Percentiles rank a stretch among this genome's conserved stretches.
phyloP scores from a whole-genome alignment of 2,888 invertebrate species.

The Aporophyla nigra region DNA sequence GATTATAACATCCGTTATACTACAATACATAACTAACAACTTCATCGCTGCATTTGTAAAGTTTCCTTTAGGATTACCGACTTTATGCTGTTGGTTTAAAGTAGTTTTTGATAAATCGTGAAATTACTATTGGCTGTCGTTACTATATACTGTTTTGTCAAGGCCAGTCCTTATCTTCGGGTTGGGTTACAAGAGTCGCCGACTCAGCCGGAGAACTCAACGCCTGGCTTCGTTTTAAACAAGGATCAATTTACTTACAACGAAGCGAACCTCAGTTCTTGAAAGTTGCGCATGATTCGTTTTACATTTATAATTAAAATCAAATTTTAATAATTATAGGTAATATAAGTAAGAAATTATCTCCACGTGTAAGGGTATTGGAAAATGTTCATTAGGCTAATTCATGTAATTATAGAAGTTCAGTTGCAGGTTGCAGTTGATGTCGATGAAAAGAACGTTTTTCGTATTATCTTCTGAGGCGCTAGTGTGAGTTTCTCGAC shows the following conservation, averaged over 20 bases:
- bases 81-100: conserved; percentile 46
- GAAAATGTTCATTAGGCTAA: background rate
- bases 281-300: conserved; percentile 38
- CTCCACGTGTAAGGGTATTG: background rate
- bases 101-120: conserved; percentile 59
- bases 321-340: background rate
- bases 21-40: conserved; percentile 62
- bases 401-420: background rate
- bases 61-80: conserved; percentile 35
- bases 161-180: conserved; percentile 83
- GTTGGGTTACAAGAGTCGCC: conserved; percentile 85
- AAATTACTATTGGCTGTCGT: conserved; percentile 49
- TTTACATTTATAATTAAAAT: conserved; percentile 2
- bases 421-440: background rate
- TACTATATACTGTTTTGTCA: conserved; percentile 72
- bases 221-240: conserved; percentile 65
- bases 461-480: too few relatives aligned
- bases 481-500: too few relatives aligned
- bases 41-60: conserved; percentile 51
- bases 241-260: conserved; percentile 75
- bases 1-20: conserved; percentile 83
- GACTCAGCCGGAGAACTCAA: conserved; percentile 77
- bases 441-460: background rate
- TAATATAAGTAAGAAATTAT: too few relatives aligned
- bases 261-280: conserved; percentile 57